Conservation (phyloP, 1,140 invertebrate species). For the Drosophila pallidifrons region DNA sequence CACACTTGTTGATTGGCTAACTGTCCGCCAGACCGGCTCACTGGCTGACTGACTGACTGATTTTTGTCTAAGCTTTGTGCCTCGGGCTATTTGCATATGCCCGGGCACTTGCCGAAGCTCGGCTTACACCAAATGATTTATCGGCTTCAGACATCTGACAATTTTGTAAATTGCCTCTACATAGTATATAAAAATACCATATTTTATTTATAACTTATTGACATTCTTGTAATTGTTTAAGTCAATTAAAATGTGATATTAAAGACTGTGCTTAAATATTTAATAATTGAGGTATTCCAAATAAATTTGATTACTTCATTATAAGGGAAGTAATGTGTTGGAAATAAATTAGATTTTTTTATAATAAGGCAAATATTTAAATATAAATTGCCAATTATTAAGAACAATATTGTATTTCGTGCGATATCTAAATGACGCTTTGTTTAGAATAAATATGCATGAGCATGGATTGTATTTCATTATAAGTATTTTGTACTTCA, state of each 20-base stretch:
- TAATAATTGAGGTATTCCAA: too few relatives aligned
- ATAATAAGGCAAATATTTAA: neutral
- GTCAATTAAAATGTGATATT: too few relatives aligned
- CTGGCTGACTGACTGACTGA: constrained; percentile 33
- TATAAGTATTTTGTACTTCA: constrained; percentile 14
- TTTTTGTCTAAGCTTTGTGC: constrained; percentile 27
- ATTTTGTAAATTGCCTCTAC: too few relatives aligned
- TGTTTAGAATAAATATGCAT: constrained; percentile 39
- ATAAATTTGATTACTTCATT: too few relatives aligned
- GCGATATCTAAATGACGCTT: neutral
- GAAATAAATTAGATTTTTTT: neutral
- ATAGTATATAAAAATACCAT: too few relatives aligned
- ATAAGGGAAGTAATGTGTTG: too few relatives aligned
- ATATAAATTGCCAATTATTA: neutral
- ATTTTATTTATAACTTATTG: too few relatives aligned
- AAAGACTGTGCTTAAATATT: too few relatives aligned
- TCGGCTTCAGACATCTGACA: neutral
- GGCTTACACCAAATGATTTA: neutral
- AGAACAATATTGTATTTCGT: neutral
- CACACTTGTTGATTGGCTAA: constrained; percentile 23
- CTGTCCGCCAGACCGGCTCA: neutral
- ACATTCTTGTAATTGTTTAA: too few relatives aligned
- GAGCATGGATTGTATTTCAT: constrained; percentile 28
- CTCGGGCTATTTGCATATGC: constrained; percentile 11
- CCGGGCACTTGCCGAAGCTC: neutral